These are phyloP conservation scores for Tipula vernalis DNA, from an alignment of 2,888 invertebrate genomes.

Conservation along the genomic window DNA sequence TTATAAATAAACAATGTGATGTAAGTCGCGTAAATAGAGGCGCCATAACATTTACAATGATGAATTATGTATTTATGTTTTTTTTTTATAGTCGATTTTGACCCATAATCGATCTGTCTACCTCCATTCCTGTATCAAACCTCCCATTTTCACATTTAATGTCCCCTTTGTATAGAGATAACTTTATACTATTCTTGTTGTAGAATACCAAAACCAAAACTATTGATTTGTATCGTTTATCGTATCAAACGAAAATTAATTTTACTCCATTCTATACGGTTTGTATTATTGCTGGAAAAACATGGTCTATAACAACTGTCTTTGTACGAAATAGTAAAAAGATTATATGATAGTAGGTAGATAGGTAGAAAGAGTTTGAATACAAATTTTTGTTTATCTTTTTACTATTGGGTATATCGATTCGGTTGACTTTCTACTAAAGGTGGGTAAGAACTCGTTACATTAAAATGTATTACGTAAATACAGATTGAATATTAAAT, in stretches of 20 bases:
- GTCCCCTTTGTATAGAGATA: too few species aligned
- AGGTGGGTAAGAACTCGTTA: not conserved
- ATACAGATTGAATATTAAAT: too few species aligned
- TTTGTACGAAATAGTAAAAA: not conserved
- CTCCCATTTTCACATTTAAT: not conserved
- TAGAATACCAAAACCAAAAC: not conserved
- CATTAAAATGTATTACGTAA: too few species aligned
- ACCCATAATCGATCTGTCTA: not conserved
- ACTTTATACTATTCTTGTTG: too few species aligned
- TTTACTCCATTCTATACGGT: not conserved
- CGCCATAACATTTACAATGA: not conserved
- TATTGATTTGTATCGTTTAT: not conserved
- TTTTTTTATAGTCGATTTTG: not conserved
- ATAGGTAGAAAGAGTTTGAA: not conserved
- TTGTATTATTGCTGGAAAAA: not conserved
- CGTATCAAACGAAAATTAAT: not conserved
- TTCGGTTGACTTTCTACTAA: not conserved
- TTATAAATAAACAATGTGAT: not conserved
- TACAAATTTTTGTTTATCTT: not conserved
- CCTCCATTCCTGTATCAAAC: not conserved
- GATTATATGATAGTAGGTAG: not conserved
- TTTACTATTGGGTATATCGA: not conserved
- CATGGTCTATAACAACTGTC: not conserved
- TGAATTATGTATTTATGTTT: not conserved
- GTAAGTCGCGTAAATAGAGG: not conserved